phyloP scores from a whole-genome alignment of 2,888 invertebrate genomes.

The Lepidocyrtinus sp. region DNA sequence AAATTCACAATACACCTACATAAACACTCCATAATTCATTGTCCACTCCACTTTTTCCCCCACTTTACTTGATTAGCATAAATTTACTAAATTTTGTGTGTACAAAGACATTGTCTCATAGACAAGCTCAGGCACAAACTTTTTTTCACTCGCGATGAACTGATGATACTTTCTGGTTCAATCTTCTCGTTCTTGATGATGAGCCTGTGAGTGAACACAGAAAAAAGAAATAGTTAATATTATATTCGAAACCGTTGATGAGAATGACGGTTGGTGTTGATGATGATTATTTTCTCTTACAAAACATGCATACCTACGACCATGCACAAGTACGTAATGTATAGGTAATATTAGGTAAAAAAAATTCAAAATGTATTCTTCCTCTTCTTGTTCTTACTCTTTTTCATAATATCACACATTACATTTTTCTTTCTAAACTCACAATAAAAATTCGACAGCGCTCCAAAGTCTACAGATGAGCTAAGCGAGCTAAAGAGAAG shows the following conservation, averaged over 20 bases:
- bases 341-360: constrained; percentile 9
- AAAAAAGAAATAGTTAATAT: constrained; percentile 1
- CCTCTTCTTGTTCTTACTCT: constrained; percentile 32
- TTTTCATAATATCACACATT: constrained; percentile 39
- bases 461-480: background rate
- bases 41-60: constrained; percentile 1
- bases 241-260: constrained; percentile 2
- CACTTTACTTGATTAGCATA: background rate
- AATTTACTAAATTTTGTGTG: constrained; percentile 9
- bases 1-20: too few relatives aligned
- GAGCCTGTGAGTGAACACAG: constrained; percentile 1
- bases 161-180: constrained; percentile 4
- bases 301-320: background rate
- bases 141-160: background rate
- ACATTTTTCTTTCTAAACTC: constrained; percentile 26
- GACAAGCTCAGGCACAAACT: background rate
- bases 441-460: constrained; percentile 19
- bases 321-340: constrained; percentile 3
- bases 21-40: too few relatives aligned
- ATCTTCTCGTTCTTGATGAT: constrained; percentile 10
- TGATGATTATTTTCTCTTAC: constrained; percentile 6
- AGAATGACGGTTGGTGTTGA: background rate
- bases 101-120: background rate
- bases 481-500: constrained; percentile 2
- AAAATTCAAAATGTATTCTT: constrained; percentile 17